A percentile compares a stretch with the other conserved stretches of the same genome.
Evolutionary conservation across 2,888 invertebrate species (phyloP).

Genomic region (Polylopha cassiicola): DNA sequence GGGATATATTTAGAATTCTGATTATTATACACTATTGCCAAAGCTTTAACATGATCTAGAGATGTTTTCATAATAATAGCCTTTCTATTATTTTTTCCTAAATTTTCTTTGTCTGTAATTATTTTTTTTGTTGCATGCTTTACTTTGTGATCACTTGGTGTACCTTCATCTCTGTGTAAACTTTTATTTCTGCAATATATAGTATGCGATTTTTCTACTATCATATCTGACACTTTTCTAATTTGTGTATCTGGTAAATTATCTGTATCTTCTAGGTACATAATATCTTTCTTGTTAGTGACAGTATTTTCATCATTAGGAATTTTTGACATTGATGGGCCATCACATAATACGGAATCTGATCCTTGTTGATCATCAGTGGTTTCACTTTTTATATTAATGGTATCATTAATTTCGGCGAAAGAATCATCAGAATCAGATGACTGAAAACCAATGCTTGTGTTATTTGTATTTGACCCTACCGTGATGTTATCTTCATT

Average conservation of each 20-base stretch:
- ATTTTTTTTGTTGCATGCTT: constrained; percentile 36
- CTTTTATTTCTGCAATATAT: constrained; percentile 48
- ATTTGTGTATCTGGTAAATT: constrained; percentile 62
- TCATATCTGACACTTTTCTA: constrained; percentile 49
- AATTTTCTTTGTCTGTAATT: constrained; percentile 58
- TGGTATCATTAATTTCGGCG: too few relatives aligned
- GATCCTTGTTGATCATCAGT: constrained; percentile 21
- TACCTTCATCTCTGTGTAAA: constrained; percentile 30
- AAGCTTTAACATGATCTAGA: constrained; percentile 59
- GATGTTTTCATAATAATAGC: constrained; percentile 58
- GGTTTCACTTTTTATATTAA: constrained; percentile 29
- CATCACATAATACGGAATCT: not conserved
- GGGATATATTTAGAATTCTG: constrained; percentile 42
- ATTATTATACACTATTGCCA: constrained; percentile 41
- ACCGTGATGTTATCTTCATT: constrained; percentile 29
- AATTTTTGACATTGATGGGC: not conserved
- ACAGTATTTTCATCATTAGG: not conserved
- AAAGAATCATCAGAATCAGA: too few relatives aligned
- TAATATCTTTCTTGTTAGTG: constrained; percentile 31
- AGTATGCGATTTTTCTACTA: constrained; percentile 50
- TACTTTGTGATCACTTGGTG: constrained; percentile 27
- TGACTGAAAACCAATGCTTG: too few relatives aligned
- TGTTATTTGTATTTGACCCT: too few relatives aligned
- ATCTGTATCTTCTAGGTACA: constrained; percentile 59
- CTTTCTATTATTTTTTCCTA: constrained; percentile 56